Base-by-base conservation (phyloP, 53 echinoderm and acorn worm species). In the Zoroaster sp. region DNA sequence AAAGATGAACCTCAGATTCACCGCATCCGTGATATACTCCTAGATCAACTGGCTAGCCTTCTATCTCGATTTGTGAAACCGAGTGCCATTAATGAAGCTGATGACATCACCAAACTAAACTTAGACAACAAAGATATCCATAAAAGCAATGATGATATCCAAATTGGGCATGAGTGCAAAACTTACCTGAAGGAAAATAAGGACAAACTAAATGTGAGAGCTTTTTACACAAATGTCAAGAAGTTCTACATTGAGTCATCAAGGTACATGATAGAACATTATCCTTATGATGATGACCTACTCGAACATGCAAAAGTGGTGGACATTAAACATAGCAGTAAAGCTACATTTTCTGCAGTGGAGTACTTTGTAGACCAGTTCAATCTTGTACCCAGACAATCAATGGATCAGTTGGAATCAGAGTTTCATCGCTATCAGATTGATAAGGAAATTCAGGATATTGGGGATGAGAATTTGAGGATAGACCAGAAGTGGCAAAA, bases 371-470 rank as follows among this genome's bases (percentile, higher is more conserved):
- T 68, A 1, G 46, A 87, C 41, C 72, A 73, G 17, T 91, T 91
- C 54, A 38, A 41, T 20, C 46, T 87, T 3, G 43, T 91, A 1
- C 69, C 46, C 30, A 74, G 65, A 0, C 42, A 90, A 30, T 69
- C 83, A 90, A 73, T 90, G 90, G 90, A 90, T 74, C 45, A 83
- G 66, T 47, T 90, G 11, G 47, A 90, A 72, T 83, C 90, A 41
- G 83, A 73, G 46, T 80, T 87, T 33, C 80, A 89, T 32, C 35
- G 18, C 40, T 83, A 46, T 80, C 90, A 83, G 34, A 90, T 82
- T 52, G 90, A 90, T 66, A 36, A 6, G 42, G 77, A 67, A 33
- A 91, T 86, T 36, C 30, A 46, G 38, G 30, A 30, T 28, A 65
- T n/a, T n/a, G n/a, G n/a, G n/a, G n/a, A 76, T 28, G 49, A 73